Percentiles rank a stretch among this genome's conserved stretches.
These are phyloP conservation scores for Uromys caudimaculatus DNA, from an alignment of 2,797 vertebrate species.

Conservation along the genomic window DNA sequence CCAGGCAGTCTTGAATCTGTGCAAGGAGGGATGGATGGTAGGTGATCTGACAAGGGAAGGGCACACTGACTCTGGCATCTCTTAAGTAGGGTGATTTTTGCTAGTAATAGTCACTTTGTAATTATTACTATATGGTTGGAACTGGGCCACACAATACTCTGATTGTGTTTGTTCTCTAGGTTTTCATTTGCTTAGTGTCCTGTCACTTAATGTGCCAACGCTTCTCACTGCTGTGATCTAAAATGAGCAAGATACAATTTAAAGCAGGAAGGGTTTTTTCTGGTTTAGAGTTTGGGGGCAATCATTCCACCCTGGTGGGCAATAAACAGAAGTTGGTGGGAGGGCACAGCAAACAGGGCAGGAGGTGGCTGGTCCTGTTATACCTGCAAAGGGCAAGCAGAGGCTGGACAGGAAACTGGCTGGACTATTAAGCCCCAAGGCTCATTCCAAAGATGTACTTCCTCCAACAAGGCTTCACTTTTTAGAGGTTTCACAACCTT, in stretches of 20 bases:
- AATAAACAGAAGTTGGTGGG: too few relatives aligned
- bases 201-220: neutral
- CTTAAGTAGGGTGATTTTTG: neutral
- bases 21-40: neutral
- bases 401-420: neutral
- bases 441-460: neutral
- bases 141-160: neutral
- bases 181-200: slow-evolving; percentile 7
- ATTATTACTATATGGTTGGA: neutral
- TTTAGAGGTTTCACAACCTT: neutral
- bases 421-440: neutral
- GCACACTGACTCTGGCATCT: neutral
- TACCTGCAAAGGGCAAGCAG: neutral
- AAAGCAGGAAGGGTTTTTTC: neutral
- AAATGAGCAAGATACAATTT: neutral
- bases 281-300: neutral
- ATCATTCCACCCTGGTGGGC: neutral
- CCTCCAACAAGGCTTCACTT: neutral
- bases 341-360: neutral
- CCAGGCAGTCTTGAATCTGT: neutral
- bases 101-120: slow-evolving; percentile 8
- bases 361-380: neutral
- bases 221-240: neutral
- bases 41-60: neutral
- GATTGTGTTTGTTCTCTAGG: neutral